A percentile compares a stretch with the other conserved stretches of the same genome.
Evolutionary conservation across 1,140 invertebrate species (phyloP).

Genomic region (Musca vetustissima): DNA sequence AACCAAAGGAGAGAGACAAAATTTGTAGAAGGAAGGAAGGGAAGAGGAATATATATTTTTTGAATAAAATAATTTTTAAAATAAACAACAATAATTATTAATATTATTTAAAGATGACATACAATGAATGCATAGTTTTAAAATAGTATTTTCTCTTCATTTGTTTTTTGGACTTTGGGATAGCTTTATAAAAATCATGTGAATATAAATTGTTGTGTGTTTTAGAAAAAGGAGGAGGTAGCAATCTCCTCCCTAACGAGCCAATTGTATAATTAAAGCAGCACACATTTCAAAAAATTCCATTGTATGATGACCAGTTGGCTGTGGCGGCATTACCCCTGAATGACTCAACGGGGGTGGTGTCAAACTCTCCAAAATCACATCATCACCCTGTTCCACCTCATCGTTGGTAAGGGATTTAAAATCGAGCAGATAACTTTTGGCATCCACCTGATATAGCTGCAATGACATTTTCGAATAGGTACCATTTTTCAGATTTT

Average conservation of each 20-base stretch:
- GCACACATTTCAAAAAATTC: slow-evolving; percentile 99
- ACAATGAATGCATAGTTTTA: too few relatives aligned
- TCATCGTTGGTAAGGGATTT: slow-evolving; percentile 88
- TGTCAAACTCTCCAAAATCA: slow-evolving; percentile 57
- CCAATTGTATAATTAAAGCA: slow-evolving; percentile 94
- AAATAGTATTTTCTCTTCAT: too few relatives aligned
- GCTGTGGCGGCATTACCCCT: slow-evolving; percentile 47
- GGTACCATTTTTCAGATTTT: slow-evolving; percentile 78
- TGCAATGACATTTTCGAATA: slow-evolving; percentile 97
- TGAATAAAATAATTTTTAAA: too few relatives aligned
- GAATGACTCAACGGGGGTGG: slow-evolving; percentile 58
- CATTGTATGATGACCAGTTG: slow-evolving; percentile 89
- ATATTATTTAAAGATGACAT: too few relatives aligned
- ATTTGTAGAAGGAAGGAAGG: too few relatives aligned
- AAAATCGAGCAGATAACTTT: slow-evolving; percentile 96
- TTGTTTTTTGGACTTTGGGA: neutral
- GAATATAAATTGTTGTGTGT: neutral
- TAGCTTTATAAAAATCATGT: neutral
- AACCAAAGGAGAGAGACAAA: too few relatives aligned
- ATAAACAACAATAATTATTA: too few relatives aligned
- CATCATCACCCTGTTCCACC: slow-evolving; percentile 65
- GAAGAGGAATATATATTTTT: too few relatives aligned
- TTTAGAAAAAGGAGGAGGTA: neutral
- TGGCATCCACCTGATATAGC: slow-evolving; percentile 97
- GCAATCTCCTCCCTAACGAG: slow-evolving; percentile 67